A percentile compares a stretch with the other conserved stretches of the same genome.
These are phyloP conservation scores for Panthera uncia DNA, from an alignment of 2,113 vertebrate species.

Conservation along the genomic window DNA sequence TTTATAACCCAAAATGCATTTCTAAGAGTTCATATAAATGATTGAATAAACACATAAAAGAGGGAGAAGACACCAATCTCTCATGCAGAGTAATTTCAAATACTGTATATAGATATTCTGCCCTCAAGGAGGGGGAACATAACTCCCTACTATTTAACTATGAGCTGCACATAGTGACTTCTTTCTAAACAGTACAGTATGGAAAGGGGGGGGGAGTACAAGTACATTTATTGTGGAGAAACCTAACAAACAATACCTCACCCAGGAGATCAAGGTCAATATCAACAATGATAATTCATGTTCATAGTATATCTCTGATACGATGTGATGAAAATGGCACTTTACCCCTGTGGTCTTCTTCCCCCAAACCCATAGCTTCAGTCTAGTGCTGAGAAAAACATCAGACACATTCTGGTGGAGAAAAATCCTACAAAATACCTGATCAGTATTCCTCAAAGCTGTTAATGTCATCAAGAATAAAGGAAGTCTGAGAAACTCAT, in stretches of 20 bases:
- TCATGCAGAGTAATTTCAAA: neutral
- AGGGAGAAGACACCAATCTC: neutral
- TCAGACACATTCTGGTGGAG: neutral
- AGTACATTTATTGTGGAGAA: neutral
- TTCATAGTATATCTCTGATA: neutral
- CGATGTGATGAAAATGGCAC: neutral
- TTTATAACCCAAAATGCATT: neutral
- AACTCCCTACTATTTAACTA: neutral
- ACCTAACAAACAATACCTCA: neutral
- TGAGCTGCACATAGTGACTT: neutral
- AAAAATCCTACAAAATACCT: neutral
- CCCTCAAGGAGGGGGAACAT: neutral
- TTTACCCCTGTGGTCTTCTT: neutral
- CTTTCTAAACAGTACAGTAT: neutral
- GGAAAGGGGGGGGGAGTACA: neutral
- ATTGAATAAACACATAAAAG: neutral
- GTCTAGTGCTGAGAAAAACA: neutral
- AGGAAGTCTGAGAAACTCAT: neutral
- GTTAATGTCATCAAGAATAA: neutral
- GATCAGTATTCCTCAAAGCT: neutral
- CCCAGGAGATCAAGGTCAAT: neutral
- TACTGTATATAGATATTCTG: neutral
- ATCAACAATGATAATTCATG: neutral
- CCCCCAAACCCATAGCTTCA: neutral
- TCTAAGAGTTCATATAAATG: neutral